A percentile compares a stretch with the other conserved stretches of the same genome.
Evolutionary conservation across 2,113 vertebrate species (phyloP).

Genomic region (Sylvietta virens): DNA sequence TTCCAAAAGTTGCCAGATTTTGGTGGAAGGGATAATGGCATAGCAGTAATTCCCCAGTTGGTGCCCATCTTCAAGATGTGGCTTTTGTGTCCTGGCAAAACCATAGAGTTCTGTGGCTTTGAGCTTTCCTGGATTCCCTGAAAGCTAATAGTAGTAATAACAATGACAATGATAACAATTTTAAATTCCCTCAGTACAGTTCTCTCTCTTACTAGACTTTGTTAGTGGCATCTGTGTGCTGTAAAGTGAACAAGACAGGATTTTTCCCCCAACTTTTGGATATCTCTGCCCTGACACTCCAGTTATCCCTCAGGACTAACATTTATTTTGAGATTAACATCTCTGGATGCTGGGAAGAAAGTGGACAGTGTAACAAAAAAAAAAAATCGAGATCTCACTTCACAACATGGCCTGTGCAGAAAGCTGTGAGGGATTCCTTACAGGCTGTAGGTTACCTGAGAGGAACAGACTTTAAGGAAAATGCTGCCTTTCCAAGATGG

Average conservation of each 20-base stretch:
- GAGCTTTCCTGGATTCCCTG: background rate
- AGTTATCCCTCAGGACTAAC: background rate
- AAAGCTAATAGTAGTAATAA: background rate
- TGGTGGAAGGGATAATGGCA: background rate
- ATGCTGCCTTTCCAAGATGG: background rate
- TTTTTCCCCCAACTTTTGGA: background rate
- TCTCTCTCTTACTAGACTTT: background rate
- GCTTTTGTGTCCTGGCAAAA: background rate
- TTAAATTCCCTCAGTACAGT: too few species aligned
- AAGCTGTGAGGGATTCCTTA: background rate
- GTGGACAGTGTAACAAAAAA: background rate
- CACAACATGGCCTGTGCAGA: background rate
- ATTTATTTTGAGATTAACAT: background rate
- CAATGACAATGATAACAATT: background rate
- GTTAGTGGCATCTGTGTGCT: background rate
- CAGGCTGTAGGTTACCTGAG: fast-evolving
- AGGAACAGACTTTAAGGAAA: background rate
- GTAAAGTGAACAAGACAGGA: background rate
- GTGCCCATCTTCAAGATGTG: background rate
- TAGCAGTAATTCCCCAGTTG: background rate
- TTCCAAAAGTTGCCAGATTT: background rate
- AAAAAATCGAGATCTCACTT: background rate
- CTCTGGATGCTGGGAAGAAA: background rate
- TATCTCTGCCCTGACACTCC: background rate
- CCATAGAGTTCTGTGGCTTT: background rate